Percentiles rank a stretch among this genome's conserved stretches.
These are phyloP conservation scores for Carassius auratus DNA, from an alignment of 2,113 vertebrate genomes.

Conservation along the genomic window DNA sequence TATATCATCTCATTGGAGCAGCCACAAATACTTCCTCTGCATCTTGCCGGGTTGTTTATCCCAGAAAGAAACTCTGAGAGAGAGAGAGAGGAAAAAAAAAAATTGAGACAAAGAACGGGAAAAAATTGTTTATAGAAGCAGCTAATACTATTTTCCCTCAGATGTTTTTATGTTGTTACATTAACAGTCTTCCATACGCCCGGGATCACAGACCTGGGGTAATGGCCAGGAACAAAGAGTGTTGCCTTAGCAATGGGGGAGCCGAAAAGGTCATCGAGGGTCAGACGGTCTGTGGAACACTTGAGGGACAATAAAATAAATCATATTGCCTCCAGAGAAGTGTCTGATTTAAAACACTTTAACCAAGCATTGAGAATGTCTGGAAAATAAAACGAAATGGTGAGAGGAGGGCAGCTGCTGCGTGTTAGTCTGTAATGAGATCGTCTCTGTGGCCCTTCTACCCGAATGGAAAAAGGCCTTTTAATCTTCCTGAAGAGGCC, in stretches of 20 bases:
- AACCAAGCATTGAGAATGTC: slow-evolving; percentile 54
- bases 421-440: slow-evolving; percentile 62
- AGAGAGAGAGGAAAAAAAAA: not conserved
- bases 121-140: slow-evolving; percentile 28
- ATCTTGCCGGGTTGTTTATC: slow-evolving; percentile 38
- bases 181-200: slow-evolving; percentile 28
- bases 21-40: slow-evolving; percentile 8
- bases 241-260: slow-evolving; percentile 41
- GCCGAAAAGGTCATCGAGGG: slow-evolving; percentile 43
- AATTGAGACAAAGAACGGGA: not conserved
- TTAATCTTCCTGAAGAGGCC: slow-evolving; percentile 54
- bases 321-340: slow-evolving; percentile 55
- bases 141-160: slow-evolving; percentile 29
- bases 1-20: slow-evolving; percentile 18
- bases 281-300: slow-evolving; percentile 58
- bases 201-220: slow-evolving; percentile 21
- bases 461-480: slow-evolving; percentile 57
- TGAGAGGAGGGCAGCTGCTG: slow-evolving; percentile 60
- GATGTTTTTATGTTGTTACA: slow-evolving; percentile 46
- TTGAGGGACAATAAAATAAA: slow-evolving; percentile 57
- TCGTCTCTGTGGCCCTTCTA: slow-evolving; percentile 51
- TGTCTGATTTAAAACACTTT: slow-evolving; percentile 55
- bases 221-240: slow-evolving; percentile 48
- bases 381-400: slow-evolving; percentile 52
- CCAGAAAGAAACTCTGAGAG: not conserved